Evolutionary conservation across 1,140 invertebrate genomes (phyloP), one percentile per base, ranked within the genome.

Genomic region (Oscheius sp.): DNA sequence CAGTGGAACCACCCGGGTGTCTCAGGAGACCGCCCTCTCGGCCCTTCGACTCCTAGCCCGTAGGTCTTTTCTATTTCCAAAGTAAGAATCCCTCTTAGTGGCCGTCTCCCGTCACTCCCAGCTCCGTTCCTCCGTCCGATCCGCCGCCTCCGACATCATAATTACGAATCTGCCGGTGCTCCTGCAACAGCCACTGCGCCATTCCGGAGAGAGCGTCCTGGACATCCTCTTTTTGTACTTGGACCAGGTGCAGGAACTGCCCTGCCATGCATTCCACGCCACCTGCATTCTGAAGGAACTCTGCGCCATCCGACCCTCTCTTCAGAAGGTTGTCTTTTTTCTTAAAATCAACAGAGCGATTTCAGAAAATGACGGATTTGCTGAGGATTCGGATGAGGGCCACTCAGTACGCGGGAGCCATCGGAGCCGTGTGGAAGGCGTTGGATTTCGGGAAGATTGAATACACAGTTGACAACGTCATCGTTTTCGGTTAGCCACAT

Each of bases 141-240:
- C 45, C 18, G 31, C 69, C 3, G 36, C 29, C n/a, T 34, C 52
- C 13, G 69, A 71, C 23, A 71, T 71, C 20, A 32, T 71, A 7
- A 29, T 71, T 13, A 29, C 59, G 20, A 61, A 55, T 1, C 46
- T 71, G n/a, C 34, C 29, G 31, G 49, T 49, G 2, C 18, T 71
- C 0, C n/a, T 71, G 2, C 38, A 63, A 26, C 36, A 36, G 2
- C 58, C 69, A 15, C 29, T 71, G 26, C 34, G 32, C 31, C 18
- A 45, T 29, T 10, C 46, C 4, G 26, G 35, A 13, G 42, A 34
- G 2, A 49, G 59, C 61, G 64, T 64, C 32, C 28, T 71, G 20
- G 69, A 71, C 52, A 35, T 65, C 38, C 13, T 71, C 28, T 71
- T 71, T 46, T 46, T 46, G 4, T 71, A 71, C 36, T 36, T 71